phyloP scores from a whole-genome alignment of 2,797 vertebrate species.

The Gephyroberyx darwinii region DNA sequence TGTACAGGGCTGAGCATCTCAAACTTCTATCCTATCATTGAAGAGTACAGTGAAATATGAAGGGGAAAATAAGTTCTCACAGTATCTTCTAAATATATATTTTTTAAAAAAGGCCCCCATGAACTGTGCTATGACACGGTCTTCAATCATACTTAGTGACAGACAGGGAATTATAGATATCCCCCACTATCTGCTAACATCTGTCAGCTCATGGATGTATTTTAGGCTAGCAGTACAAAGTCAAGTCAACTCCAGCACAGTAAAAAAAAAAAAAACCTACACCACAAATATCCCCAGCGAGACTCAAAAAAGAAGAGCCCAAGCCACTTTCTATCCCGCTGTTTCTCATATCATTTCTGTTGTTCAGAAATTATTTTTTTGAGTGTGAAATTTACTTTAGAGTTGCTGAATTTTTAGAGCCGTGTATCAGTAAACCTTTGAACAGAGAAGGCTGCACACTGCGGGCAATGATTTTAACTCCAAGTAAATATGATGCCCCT shows the following conservation, averaged over 20 bases:
- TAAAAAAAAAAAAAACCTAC: constrained; percentile 13
- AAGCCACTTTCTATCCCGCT: constrained; percentile 34
- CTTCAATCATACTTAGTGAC: constrained; percentile 66
- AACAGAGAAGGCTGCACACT: not conserved
- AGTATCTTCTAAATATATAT: constrained; percentile 41
- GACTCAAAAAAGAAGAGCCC: constrained; percentile 36
- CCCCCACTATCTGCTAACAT: constrained; percentile 60
- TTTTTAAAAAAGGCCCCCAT: constrained; percentile 45
- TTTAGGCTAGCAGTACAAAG: constrained; percentile 53
- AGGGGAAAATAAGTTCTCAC: constrained; percentile 38
- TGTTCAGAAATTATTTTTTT: constrained; percentile 39
- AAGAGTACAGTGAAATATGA: constrained; percentile 22
- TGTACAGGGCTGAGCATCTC: constrained; percentile 3
- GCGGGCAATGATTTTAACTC: constrained; percentile 4
- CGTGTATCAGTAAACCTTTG: constrained; percentile 5
- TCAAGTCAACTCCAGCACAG: constrained; percentile 46
- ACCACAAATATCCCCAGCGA: constrained; percentile 32
- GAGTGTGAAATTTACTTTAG: constrained; percentile 32
- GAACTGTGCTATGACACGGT: constrained; percentile 41
- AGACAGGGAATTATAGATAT: constrained; percentile 66
- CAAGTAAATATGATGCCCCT: not conserved
- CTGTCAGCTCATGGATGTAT: constrained; percentile 63
- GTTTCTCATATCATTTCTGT: constrained; percentile 34
- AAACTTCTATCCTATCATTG: constrained; percentile 30
- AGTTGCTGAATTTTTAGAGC: constrained; percentile 9